These are phyloP conservation scores for Siniperca undulata DNA, from an alignment of 2,797 vertebrate genomes.

Conservation along the genomic window DNA sequence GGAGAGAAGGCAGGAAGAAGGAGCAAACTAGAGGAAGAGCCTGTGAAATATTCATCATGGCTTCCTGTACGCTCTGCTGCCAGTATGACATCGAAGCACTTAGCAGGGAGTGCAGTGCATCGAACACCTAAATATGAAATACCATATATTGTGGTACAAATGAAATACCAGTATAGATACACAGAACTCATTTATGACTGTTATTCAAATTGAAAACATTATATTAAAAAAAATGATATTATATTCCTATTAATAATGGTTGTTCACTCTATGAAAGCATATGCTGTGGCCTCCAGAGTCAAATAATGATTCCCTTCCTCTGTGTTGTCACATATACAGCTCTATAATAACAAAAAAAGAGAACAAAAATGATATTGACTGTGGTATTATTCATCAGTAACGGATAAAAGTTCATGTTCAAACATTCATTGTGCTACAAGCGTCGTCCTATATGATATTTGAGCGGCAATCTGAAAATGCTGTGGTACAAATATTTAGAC, in stretches of 20 bases:
- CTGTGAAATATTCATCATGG: slow-evolving; percentile 79
- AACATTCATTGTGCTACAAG: background rate
- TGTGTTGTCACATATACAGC: background rate
- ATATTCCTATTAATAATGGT: background rate
- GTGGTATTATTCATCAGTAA: background rate
- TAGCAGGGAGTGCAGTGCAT: slow-evolving; percentile 11
- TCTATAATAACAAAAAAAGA: too few relatives aligned
- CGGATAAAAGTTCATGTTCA: background rate
- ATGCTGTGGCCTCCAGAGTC: background rate
- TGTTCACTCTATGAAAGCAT: background rate
- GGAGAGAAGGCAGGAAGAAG: slow-evolving; percentile 43
- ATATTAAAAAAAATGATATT: too few relatives aligned
- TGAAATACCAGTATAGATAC: background rate
- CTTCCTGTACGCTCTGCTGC: slow-evolving; percentile 60
- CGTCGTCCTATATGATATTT: background rate
- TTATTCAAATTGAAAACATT: slow-evolving; percentile 2
- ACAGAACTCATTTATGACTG: background rate
- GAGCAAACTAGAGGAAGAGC: slow-evolving; percentile 46
- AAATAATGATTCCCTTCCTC: background rate
- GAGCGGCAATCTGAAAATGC: background rate
- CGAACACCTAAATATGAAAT: slow-evolving; percentile 3
- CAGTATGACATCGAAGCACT: slow-evolving; percentile 38
- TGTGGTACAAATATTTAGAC: background rate
- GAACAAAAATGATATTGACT: background rate
- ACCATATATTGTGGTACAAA: background rate